Base-by-base conservation (phyloP, 2,888 invertebrate genomes). In the Matsumyia berberina region DNA sequence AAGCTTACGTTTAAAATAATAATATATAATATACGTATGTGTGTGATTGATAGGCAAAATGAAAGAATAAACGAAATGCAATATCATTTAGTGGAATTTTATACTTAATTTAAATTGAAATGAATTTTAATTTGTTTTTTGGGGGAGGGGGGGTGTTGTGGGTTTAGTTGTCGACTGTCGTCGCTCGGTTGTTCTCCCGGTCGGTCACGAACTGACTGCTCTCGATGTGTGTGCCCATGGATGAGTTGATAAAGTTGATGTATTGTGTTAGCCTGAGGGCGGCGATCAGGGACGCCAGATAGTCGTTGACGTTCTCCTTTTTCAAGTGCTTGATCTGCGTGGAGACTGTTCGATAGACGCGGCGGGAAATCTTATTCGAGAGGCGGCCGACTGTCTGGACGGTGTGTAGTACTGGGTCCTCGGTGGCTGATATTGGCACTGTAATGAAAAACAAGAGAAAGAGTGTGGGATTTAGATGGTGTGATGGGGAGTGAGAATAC, bases 341-440 rank as follows among this genome's bases (percentile, higher is more conserved):
- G 42, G 94, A 93, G 86, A 95, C 93, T 90, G 94, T 94, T 88
- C 94, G 92, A 93, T 95, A 95, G 81, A 95, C 94, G 77, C 95
- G 93, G 64, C 94, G 93, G 58, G 95, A 94, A 11, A 95, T 94
- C 90, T 95, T 95, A 74, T 95, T 94, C 88, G 95, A 95, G 87
- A 95, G 93, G 15, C 94, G 92, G 15, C 95, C 95, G 77, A 95
- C 94, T 0, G 95, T 95, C 92, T 95, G 95, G 87, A 95, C 93
- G 0, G 95, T 94, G 91, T 95, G 95, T 86, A 95, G 90, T 15
- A 95, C 94, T 67, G 95, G 95, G 91, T 95, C 95, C 86, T 93
- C 93, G 87, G 92, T 93, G 66, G 92, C 92, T 60, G 94, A 89
- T 87, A 93, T 93, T 88, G 95, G 93, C 87, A 93, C 95, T 95